Conservation (phyloP, 2,113 vertebrate species). For the Solea senegalensis region DNA sequence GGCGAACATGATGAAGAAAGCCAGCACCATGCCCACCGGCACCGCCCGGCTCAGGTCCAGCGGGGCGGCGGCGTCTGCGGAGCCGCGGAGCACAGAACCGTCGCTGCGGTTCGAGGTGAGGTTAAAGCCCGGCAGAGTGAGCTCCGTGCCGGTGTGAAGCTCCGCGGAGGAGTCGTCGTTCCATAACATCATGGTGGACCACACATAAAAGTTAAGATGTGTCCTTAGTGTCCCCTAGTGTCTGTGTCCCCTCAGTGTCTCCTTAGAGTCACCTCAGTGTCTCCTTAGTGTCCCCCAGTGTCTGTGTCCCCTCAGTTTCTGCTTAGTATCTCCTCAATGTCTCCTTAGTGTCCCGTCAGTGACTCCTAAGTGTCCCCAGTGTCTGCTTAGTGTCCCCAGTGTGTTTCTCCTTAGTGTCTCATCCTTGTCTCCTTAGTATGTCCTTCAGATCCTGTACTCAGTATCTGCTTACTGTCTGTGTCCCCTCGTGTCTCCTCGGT, state of each 20-base stretch:
- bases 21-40: constrained; percentile 68
- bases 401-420: too few species aligned
- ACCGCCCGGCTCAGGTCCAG: constrained; percentile 66
- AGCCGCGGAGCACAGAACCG: constrained; percentile 1
- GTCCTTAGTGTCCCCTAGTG: too few species aligned
- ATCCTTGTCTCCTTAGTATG: neutral
- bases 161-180: constrained; percentile 52
- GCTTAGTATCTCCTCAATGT: too few species aligned
- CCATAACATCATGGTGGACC: constrained; percentile 54
- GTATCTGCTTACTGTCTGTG: neutral
- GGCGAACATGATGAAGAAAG: constrained; percentile 71
- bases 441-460: neutral
- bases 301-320: too few species aligned
- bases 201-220: too few species aligned
- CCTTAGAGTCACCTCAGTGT: too few species aligned
- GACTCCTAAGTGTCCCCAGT: too few species aligned
- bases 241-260: too few species aligned
- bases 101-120: constrained; percentile 28
- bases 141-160: neutral
- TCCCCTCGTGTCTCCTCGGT: too few species aligned
- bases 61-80: neutral
- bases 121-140: constrained; percentile 14
- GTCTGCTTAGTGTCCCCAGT: too few species aligned
- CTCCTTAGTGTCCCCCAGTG: too few species aligned
- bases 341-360: neutral